A percentile compares a stretch with the other conserved stretches of the same genome.
Evolutionary conservation across 2,797 vertebrate species (phyloP).

Genomic region (Ceyx erithaca): DNA sequence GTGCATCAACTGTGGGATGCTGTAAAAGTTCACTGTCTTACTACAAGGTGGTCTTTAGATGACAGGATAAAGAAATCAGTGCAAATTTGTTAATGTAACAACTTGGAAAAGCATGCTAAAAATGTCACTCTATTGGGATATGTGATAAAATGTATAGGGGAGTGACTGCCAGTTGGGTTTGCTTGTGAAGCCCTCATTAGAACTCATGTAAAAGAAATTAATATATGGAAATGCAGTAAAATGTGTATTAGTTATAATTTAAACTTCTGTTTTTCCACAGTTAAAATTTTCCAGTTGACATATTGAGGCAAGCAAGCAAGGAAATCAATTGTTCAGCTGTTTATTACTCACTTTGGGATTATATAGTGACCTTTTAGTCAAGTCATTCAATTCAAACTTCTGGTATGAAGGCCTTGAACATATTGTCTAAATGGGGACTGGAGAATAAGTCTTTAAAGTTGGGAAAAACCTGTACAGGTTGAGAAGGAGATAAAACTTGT

Average conservation of each 20-base stretch:
- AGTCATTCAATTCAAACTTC: neutral
- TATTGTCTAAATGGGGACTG: neutral
- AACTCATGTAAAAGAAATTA: slow-evolving; percentile 41
- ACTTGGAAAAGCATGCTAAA: slow-evolving; percentile 83
- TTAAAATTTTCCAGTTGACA: neutral
- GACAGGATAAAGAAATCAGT: slow-evolving; percentile 83
- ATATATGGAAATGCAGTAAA: slow-evolving; percentile 34
- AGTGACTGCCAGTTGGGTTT: slow-evolving; percentile 58
- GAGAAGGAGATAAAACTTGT: neutral
- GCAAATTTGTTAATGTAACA: slow-evolving; percentile 88
- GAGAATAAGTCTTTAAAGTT: neutral
- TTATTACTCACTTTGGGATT: neutral
- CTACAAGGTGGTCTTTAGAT: slow-evolving; percentile 84
- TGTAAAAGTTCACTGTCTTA: slow-evolving; percentile 79
- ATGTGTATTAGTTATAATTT: slow-evolving; percentile 15
- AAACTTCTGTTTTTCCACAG: neutral
- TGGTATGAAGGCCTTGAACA: neutral
- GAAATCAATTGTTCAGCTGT: neutral
- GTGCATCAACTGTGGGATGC: slow-evolving; percentile 78
- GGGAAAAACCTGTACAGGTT: neutral
- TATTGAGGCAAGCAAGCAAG: neutral
- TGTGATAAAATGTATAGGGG: slow-evolving; percentile 74
- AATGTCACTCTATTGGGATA: slow-evolving; percentile 78
- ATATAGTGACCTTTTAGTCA: neutral
- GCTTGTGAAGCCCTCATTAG: slow-evolving; percentile 47